Percentiles rank a stretch among this genome's conserved stretches.
Evolutionary conservation across 2,888 invertebrate genomes (phyloP).

Genomic region (Lithophane leautieri): DNA sequence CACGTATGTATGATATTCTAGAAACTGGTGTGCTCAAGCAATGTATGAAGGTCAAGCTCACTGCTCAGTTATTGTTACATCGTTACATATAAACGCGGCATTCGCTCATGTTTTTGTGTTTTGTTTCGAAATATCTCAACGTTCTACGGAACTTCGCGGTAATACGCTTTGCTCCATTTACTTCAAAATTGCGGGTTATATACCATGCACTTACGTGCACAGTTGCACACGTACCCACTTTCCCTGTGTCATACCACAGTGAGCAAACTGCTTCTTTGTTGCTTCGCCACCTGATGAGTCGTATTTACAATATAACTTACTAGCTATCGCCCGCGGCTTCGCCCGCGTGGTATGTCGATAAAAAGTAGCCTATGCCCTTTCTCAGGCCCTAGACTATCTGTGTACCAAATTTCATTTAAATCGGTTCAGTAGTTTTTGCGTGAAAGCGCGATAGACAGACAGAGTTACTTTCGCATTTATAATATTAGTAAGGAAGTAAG

Average conservation of each 20-base stretch:
- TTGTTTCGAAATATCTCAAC: slow-evolving; percentile 54
- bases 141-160: slow-evolving; percentile 71
- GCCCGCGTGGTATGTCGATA: no score
- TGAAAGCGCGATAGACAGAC: no score
- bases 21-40: slow-evolving; percentile 73
- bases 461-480: no score
- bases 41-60: slow-evolving; percentile 81
- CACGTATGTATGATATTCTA: slow-evolving; percentile 69
- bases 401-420: no score
- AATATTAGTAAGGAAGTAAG: no score
- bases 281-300: slow-evolving; percentile 34
- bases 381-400: no score
- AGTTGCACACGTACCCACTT: slow-evolving; percentile 72
- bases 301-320: slow-evolving; percentile 3
- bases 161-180: slow-evolving; percentile 80
- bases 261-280: slow-evolving; percentile 65
- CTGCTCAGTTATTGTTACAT: slow-evolving; percentile 76
- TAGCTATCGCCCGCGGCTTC: no score
- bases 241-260: slow-evolving; percentile 73
- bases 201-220: slow-evolving; percentile 75
- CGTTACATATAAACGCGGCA: slow-evolving; percentile 64
- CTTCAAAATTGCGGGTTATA: slow-evolving; percentile 77
- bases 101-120: slow-evolving; percentile 52
- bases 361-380: no score
- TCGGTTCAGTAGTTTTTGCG: no score